Conservation (phyloP, 37 sponge, comb jelly and placozoan species). For the Oscarella lobularis region DNA sequence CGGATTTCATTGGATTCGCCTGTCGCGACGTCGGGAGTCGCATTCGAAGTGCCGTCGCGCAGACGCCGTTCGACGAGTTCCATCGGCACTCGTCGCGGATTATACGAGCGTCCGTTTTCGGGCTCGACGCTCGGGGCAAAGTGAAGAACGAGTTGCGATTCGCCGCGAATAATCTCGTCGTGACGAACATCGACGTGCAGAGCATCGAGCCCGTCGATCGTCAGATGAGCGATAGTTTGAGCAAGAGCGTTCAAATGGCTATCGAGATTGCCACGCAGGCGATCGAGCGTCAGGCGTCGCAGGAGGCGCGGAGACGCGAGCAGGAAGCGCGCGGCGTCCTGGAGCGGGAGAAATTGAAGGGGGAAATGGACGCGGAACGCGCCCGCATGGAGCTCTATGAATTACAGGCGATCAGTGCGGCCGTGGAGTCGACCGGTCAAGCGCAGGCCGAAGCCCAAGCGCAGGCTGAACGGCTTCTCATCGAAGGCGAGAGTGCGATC, state of each 20-base stretch:
- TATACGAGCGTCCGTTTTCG: constrained; percentile 62
- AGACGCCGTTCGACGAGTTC: constrained; percentile 79
- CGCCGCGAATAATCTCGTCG: constrained; percentile 77
- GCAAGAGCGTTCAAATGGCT: constrained; percentile 92
- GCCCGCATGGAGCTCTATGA: constrained; percentile 58
- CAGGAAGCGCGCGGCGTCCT: constrained; percentile 75
- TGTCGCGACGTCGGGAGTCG: constrained; percentile 72
- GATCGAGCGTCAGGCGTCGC: constrained; percentile 65
- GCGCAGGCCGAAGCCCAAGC: constrained; percentile 90
- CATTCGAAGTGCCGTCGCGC: constrained; percentile 68
- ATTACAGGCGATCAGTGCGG: constrained; percentile 77
- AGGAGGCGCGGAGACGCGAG: constrained; percentile 80
- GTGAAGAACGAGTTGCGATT: constrained; percentile 30
- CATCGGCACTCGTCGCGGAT: constrained; percentile 79
- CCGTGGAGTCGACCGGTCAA: constrained; percentile 86
- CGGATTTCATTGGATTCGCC: constrained; percentile 92
- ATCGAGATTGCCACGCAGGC: constrained; percentile 92
- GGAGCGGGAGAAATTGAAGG: constrained; percentile 78
- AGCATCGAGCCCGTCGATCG: constrained; percentile 83
- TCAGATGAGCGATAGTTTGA: constrained; percentile 74
- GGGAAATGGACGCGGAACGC: constrained; percentile 68
- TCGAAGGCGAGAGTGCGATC: constrained; percentile 84
- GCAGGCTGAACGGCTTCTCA: constrained; percentile 69
- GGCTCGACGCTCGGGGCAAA: constrained; percentile 49
- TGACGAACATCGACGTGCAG: constrained; percentile 81